Conservation (phyloP, 2,113 vertebrate species). For the Tapirus terrestris region DNA sequence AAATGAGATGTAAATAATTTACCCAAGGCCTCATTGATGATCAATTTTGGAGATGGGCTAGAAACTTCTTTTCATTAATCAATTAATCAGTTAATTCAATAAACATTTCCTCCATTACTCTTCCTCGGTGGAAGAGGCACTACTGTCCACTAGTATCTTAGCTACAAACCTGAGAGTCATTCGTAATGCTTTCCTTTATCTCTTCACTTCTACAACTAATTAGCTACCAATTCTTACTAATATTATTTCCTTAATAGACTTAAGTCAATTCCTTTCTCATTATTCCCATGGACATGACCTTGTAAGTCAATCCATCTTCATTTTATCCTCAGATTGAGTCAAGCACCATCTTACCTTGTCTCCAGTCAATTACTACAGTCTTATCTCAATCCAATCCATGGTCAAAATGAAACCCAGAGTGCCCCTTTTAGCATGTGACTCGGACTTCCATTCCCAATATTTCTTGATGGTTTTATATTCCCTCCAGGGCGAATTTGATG, state of each 20-base stretch:
- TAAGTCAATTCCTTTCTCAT: not conserved
- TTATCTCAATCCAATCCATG: not conserved
- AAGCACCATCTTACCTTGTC: not conserved
- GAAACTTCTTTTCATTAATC: not conserved
- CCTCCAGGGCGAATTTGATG: not conserved
- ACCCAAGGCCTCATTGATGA: not conserved
- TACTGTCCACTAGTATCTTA: not conserved
- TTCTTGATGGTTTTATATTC: not conserved
- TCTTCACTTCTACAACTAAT: not conserved
- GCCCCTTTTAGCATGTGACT: not conserved
- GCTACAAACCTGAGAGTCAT: not conserved
- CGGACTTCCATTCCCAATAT: not conserved
- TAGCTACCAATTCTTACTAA: not conserved
- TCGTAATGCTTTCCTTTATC: not conserved
- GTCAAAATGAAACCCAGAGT: not conserved
- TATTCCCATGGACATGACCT: not conserved
- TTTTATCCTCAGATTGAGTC: not conserved
- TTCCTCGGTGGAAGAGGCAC: not conserved
- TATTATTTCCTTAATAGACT: not conserved
- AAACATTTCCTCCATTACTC: not conserved
- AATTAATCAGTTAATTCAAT: not conserved
- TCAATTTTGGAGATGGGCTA: not conserved
- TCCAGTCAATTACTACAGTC: not conserved
- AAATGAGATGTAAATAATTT: not conserved
- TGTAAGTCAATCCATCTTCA: not conserved